phyloP scores from a whole-genome alignment of 2,113 vertebrate genomes.

The Sinocyclocheilus grahami region DNA sequence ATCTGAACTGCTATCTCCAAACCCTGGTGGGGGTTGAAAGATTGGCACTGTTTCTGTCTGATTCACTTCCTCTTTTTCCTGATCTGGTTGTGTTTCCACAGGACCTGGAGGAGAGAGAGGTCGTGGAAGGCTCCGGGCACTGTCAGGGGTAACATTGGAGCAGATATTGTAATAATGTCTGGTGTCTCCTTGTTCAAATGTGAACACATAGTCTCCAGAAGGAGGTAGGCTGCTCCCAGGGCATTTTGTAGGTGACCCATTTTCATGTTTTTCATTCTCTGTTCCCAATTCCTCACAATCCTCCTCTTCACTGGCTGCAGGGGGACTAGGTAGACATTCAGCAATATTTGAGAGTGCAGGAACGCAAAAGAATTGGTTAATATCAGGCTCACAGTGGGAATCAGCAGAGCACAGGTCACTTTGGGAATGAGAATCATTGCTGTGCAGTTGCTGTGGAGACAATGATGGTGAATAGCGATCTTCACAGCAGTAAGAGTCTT shows the following conservation, averaged over 20 bases:
- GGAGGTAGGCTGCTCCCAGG: constrained; percentile 42
- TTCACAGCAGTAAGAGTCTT: constrained; percentile 52
- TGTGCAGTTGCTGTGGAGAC: constrained; percentile 21
- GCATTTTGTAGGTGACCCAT: constrained; percentile 47
- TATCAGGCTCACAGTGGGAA: constrained; percentile 49
- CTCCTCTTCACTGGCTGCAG: constrained; percentile 69
- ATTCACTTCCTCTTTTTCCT: background rate
- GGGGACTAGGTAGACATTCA: constrained; percentile 69
- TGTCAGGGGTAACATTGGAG: constrained; percentile 80
- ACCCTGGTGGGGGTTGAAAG: constrained; percentile 80
- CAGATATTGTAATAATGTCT: constrained; percentile 83
- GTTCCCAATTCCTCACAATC: constrained; percentile 54
- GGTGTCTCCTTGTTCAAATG: constrained; percentile 72
- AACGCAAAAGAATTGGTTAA: constrained; percentile 74
- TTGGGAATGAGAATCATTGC: constrained; percentile 19
- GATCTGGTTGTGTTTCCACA: background rate
- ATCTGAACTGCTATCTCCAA: constrained; percentile 92
- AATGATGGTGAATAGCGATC: constrained; percentile 46
- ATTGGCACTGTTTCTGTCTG: constrained; percentile 59
- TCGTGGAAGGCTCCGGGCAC: constrained; percentile 65
- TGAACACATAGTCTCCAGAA: constrained; percentile 70
- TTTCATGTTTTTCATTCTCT: constrained; percentile 52
- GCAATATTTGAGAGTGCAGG: constrained; percentile 75
- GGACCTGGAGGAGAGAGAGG: background rate
- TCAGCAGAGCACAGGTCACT: constrained; percentile 32